phyloP scores from a whole-genome alignment of 64 coral and sea anemone genomes.

The Stylophora pistillata region DNA sequence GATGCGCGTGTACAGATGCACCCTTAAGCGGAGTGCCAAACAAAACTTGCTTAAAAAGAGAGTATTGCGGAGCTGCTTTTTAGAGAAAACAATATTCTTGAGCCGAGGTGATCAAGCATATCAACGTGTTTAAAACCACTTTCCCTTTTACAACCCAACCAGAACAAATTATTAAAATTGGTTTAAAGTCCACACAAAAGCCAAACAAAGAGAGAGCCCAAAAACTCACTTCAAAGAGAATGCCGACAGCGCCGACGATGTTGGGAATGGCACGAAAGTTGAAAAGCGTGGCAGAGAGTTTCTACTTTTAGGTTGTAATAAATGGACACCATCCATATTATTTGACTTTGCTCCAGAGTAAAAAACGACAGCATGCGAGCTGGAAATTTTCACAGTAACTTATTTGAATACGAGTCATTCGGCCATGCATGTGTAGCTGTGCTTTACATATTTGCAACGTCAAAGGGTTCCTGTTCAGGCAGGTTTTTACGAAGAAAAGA shows the following conservation, averaged over 20 bases:
- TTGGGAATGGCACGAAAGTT: background rate
- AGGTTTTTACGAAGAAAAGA: too few species aligned
- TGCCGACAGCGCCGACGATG: background rate
- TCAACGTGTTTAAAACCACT: background rate
- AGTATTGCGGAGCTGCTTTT: background rate
- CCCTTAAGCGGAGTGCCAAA: background rate
- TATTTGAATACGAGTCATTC: too few species aligned
- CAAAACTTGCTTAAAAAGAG: background rate
- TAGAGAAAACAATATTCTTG: background rate
- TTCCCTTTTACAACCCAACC: background rate
- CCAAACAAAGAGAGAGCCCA: conserved; percentile 12
- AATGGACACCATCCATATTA: background rate
- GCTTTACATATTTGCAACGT: too few species aligned
- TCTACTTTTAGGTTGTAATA: background rate
- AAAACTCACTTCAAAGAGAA: conserved; percentile 37
- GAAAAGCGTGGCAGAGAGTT: background rate
- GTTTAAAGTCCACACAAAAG: conserved; percentile 1
- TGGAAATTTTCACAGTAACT: too few species aligned
- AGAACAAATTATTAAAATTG: conserved; percentile 37
- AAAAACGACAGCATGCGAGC: background rate
- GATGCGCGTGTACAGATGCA: background rate
- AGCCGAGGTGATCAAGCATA: background rate
- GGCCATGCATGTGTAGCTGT: too few species aligned
- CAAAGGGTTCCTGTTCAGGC: too few species aligned
- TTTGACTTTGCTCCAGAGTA: background rate